Evolutionary conservation across 2,797 vertebrate genomes (phyloP), one percentile per base, ranked within the genome.

Genomic region (Knipowitschia caucasica): DNA sequence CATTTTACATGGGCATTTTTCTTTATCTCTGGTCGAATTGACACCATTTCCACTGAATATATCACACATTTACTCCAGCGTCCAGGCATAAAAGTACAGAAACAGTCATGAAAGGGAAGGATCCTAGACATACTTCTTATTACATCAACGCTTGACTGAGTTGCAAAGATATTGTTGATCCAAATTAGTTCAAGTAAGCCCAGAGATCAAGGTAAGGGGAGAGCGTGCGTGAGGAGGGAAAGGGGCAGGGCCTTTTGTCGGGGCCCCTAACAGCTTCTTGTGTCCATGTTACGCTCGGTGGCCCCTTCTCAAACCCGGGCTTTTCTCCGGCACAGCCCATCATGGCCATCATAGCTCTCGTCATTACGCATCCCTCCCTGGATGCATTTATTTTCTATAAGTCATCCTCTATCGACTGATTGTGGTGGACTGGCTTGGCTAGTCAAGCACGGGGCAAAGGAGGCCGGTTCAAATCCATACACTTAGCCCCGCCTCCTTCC

Each of bases 361-460:
- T 86, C 86, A 87, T 89, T 88, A 82, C 81, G 88, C 86, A 89
- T 84, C 84, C 80, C 87, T 71, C 78, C 86, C 79, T 85, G 88
- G 88, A 88, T 89, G 83, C 86, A 84, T 90, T 90, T 90, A 84
- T 89, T 87, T 87, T 88, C 81, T 75, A 81, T 43, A 85, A 86
- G 85, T 83, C 81, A 86, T 86, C 87, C 81, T 79, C 85, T 86
- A 86, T 87, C 86, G 89, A 89, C 87, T 89, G 87, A 90, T 89
- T 90, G 87, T 89, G 86, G 78, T 80, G 74, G 83, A 80, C 65
- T 56, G 71, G 85, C 84, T 85, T 88, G 86, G 65, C 80, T 82
- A 71, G 77, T 51, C 85, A 87, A 88, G 79, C 84, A 83, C 67
- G 53, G 52, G 21, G n/a, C n/a, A 7, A 67, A 50, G n/a, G 63